Conservation (phyloP, 2,113 vertebrate species). For the Cheirogaleus medius region DNA sequence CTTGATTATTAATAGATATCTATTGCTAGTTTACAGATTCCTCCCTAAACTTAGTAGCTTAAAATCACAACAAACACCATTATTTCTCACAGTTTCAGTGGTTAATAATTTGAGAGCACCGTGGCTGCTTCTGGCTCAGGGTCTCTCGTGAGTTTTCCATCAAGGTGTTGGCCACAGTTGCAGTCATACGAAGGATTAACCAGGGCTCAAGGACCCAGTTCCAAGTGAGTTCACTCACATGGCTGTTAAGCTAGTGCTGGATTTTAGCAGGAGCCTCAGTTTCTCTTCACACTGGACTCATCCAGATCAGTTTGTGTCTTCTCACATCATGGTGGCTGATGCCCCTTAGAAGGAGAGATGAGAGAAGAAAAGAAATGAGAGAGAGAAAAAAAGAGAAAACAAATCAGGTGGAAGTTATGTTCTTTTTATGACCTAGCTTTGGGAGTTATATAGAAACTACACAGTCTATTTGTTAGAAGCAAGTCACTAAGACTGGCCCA, state of each 20-base stretch:
- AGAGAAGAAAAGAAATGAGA: neutral
- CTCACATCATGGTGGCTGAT: neutral
- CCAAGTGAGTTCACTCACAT: neutral
- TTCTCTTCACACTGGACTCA: neutral
- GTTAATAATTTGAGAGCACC: neutral
- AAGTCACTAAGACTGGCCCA: neutral
- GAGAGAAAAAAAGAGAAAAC: too few species aligned
- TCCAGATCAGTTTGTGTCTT: neutral
- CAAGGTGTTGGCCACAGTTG: neutral
- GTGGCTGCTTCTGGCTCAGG: neutral
- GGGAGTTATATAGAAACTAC: neutral
- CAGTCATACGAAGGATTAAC: neutral
- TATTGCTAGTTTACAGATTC: neutral
- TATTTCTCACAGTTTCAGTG: neutral
- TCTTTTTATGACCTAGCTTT: neutral
- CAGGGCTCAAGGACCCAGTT: neutral
- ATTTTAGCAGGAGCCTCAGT: neutral
- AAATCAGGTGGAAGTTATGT: neutral
- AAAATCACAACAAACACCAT: neutral
- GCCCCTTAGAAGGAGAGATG: neutral
- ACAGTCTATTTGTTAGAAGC: neutral
- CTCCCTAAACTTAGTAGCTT: neutral
- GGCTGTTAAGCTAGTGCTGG: neutral
- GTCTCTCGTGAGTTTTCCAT: neutral
- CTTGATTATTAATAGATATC: neutral